Evolutionary conservation across 2,113 vertebrate species (phyloP), one percentile per base, ranked within the genome.

Genomic region (Girardinichthys multiradiatus): DNA sequence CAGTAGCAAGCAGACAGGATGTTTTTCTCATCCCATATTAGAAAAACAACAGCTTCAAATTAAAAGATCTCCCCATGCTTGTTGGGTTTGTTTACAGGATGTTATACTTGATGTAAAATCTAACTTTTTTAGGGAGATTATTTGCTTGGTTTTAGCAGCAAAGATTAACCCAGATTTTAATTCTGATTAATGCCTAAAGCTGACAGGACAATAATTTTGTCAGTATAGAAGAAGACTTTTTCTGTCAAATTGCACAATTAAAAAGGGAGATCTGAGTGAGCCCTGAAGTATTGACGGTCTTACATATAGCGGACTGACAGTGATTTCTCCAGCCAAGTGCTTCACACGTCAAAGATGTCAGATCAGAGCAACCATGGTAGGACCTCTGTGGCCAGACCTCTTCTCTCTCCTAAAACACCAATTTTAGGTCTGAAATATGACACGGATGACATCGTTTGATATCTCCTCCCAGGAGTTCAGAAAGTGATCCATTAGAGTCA

Each of bases 401-500:
- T 30, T 54, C 63, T 58, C 57, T 14, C 57, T 80, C 30, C 45
- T 67, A 66, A 72, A 66, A 57, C 15, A 31, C 37, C 64, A 33
- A n/a, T 58, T 70, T 81, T 27, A 74, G 84, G 77, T 66, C 65
- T 73, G 87, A 85, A 91, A 89, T 84, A 81, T 76, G 76, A 88
- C 86, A 89, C 37, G 88, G 79, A 77, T 89, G 84, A 91, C 86
- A 86, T 87, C 66, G 69, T 89, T 87, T 88, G 89, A 90, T 91
- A 80, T 79, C 73, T 74, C 86, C 68, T 87, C 89, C 79, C 88
- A 88, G 89, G 90, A 89, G 91, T 80, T 78, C 71, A 81, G 82
- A 91, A 91, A 91, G 87, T 86, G 89, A 79, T 88, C 91, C 88
- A 90, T 93, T 89, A 92, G 85, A 72, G 84, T 87, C 81, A 89